Evolutionary conservation across 2,888 invertebrate genomes (phyloP), one percentile per base, ranked within the genome.

Genomic region (Diaphora mendica): DNA sequence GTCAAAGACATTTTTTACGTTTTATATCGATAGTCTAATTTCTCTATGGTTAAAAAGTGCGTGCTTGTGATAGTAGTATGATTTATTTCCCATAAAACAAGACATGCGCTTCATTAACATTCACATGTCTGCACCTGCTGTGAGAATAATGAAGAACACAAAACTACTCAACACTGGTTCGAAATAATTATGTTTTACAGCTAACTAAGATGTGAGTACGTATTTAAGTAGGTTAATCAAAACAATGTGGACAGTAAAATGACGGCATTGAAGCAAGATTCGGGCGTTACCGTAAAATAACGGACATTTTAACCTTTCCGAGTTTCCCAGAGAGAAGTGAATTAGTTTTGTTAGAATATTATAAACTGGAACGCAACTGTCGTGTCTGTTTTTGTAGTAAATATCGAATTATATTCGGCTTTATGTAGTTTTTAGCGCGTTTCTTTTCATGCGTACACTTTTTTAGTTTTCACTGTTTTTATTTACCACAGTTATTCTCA

Each of bases 281-380:
- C 72, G 79, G 66, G 74, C 77, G 81, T 89, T 87, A 91, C 91
- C 91, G 91, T 89, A 92, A 91, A 71, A 77, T 92, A 92, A 91
- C 92, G 92, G 92, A 68, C 67, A 69, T 39, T 75, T 83, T 90
- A 89, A 91, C 91, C 90, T 91, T 88, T 90, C 85, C 85, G 83
- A 81, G 84, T 86, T 90, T 87, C 86, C 84, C 81, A 79, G 82
- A 82, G 88, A 81, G 82, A 77, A 82, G 73, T 77, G 75, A 87
- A 87, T 82, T 76, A 68, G 74, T 77, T 78, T 79, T 79, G 33
- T 66, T 71, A 66, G 72, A 72, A 71, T 48, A 68, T 80, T 77
- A 64, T 44, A 75, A 84, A 79, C 71, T 80, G 68, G 81, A 82
- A 73, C 77, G 74, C 65, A 62, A 64, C 39, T 59, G 55, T 33